Evolutionary conservation across 2,888 invertebrate species (phyloP), one percentile per base, ranked within the genome.

Genomic region (Eulithis prunata): DNA sequence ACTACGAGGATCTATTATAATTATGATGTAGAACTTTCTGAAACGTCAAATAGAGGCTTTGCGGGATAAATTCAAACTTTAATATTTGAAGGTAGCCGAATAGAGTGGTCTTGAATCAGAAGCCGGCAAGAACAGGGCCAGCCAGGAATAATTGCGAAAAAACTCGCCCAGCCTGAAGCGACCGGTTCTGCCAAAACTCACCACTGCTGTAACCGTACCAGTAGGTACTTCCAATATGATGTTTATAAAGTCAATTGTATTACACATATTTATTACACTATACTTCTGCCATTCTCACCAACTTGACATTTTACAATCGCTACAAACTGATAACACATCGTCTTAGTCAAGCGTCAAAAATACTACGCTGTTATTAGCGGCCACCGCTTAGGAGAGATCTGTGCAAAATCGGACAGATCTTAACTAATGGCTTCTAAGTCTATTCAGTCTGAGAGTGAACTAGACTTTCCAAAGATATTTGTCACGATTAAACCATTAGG

Each of bases 81-180:
- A 38, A 3, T 38, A n/a, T 5, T 46, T 13, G 3, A 46, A 6
- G 46, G 21, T 14, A 21, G 47, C 57, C 45, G 28, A 32, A 28
- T 53, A 11, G 11, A 14, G 32, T 5, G 32, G 5, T 45, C 52
- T 32, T 13, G 43, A 52, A 45, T 59, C 59, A 45, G 51, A 14
- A n/a, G 21, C 51, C 68, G 75, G 72, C 76, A 76, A 77, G 82
- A 78, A 77, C 77, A 72, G 76, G 79, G 71, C 74, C 68, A 57
- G 74, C 71, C 80, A 81, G 83, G 85, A 85, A 84, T 84, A 81
- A 78, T 80, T 81, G 85, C 84, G 77, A 84, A 86, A 85, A 86
- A 84, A 82, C 77, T 71, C 74, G 76, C 78, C 77, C 70, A 71
- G 75, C 76, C 66, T 63, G 64, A 64, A 70, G 21, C 57, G 69